These are phyloP conservation scores for Dolichopus griseipennis DNA, from an alignment of 2,888 invertebrate species.

Conservation along the genomic window DNA sequence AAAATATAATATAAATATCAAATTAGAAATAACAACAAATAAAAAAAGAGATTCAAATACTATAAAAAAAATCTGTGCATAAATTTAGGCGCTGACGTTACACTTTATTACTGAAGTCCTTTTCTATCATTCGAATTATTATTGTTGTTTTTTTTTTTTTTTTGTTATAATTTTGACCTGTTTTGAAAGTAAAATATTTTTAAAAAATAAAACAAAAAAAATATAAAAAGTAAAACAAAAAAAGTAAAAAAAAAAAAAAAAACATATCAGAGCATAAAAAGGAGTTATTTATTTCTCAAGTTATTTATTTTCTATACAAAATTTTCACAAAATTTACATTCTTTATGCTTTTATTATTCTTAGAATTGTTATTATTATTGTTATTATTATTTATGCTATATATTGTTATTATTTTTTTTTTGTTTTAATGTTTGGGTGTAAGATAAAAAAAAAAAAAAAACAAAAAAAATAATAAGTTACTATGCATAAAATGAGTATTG, in stretches of 20 bases:
- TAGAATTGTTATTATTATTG: too few relatives aligned
- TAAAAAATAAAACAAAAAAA: background rate
- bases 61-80: background rate
- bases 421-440: background rate
- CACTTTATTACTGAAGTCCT: background rate
- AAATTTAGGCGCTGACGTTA: constrained; percentile 4
- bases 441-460: too few relatives aligned
- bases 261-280: too few relatives aligned
- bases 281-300: too few relatives aligned
- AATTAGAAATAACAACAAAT: background rate
- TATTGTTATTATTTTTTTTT: background rate
- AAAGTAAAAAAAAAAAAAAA: background rate
- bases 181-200: background rate
- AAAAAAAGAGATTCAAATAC: too few relatives aligned
- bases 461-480: background rate
- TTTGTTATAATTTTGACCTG: constrained; percentile 1
- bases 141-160: too few relatives aligned
- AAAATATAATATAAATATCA: background rate
- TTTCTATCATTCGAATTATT: background rate
- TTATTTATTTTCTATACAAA: background rate
- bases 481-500: background rate
- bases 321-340: background rate
- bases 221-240: background rate
- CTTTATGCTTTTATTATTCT: background rate
- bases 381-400: background rate